phyloP scores from a whole-genome alignment of 1,140 invertebrate species.

The Scaptomyza graminum region DNA sequence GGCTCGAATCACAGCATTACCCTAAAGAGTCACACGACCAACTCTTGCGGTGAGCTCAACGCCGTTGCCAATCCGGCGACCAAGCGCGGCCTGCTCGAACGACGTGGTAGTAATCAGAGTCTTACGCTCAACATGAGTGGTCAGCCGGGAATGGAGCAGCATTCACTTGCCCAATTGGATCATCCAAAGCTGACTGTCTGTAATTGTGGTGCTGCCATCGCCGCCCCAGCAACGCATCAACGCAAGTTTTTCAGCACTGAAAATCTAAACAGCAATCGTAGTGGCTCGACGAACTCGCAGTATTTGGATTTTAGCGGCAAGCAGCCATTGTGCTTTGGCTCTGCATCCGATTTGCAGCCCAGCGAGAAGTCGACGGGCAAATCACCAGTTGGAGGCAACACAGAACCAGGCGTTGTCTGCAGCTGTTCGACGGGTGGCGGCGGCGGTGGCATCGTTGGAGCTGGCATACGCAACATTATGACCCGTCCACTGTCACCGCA shows the following conservation, averaged over 20 bases:
- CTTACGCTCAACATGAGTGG: constrained; percentile 88
- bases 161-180: constrained; percentile 33
- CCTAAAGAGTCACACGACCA: constrained; percentile 75
- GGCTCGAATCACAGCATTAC: constrained; percentile 96
- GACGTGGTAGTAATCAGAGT: constrained; percentile 93
- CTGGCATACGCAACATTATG: constrained; percentile 85
- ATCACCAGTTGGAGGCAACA: constrained; percentile 22
- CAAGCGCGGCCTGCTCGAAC: constrained; percentile 89
- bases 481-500: constrained; percentile 86
- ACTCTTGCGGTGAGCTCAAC: constrained; percentile 84
- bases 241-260: constrained; percentile 83
- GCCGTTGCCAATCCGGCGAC: constrained; percentile 83
- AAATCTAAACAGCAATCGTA: constrained; percentile 69
- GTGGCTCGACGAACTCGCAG: constrained; percentile 44
- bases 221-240: constrained; percentile 77
- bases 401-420: constrained; percentile 48
- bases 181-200: constrained; percentile 63
- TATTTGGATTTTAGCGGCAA: constrained; percentile 55
- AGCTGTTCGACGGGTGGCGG: constrained; percentile 71
- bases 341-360: constrained; percentile 76
- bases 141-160: constrained; percentile 49
- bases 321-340: constrained; percentile 72
- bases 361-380: constrained; percentile 44
- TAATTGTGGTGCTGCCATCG: constrained; percentile 67
- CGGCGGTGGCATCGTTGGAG: constrained; percentile 39